Evolutionary conservation across 2,888 invertebrate species (phyloP), one percentile per base, ranked within the genome.

Genomic region (Strigamia maritima): DNA sequence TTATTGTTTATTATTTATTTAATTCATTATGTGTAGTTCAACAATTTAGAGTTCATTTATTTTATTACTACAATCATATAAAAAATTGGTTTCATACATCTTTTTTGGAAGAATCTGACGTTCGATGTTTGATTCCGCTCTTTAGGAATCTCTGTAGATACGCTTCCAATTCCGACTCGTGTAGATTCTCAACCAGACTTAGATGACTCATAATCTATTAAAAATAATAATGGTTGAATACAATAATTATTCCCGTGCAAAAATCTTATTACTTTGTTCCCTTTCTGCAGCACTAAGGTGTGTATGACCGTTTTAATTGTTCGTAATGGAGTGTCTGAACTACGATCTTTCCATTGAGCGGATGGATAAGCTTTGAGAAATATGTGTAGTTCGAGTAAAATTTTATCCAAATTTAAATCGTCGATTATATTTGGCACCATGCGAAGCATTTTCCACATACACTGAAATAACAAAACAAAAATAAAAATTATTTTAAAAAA

Each of bases 271-370:
- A 80, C 92, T 78, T 92, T 90, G 79, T 91, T 90, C 3, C 96
- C 96, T 85, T 94, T 94, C 82, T 93, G 91, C 87, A 94, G 94
- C 80, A 94, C 94, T 89, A 96, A 91, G 79, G 94, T 92, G 86
- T 97, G 96, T 79, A 98, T 90, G 82, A 98, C 90, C 0, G 98
- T 98, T 88, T 97, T 97, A 76, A 98, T 91, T 16, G 98, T 98
- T 84, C 89, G 85, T 80, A 87, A 81, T 0, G 95, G 97, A n/a
- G 94, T 94, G 85, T 97, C 97, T 26, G 90, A 90, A 0, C 92
- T 90, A 82, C 92, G 91, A 83, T 90, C 91, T 85, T 93, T 94
- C 96, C 97, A 97, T 88, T 93, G 93, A 78, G 90, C 88, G 80
- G 92, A 91, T 1, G 97, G 97, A 85, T 93, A 94, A 26, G 93